These are phyloP conservation scores for Littorina saxatilis DNA, from an alignment of 1,140 invertebrate species.

Conservation along the genomic window DNA sequence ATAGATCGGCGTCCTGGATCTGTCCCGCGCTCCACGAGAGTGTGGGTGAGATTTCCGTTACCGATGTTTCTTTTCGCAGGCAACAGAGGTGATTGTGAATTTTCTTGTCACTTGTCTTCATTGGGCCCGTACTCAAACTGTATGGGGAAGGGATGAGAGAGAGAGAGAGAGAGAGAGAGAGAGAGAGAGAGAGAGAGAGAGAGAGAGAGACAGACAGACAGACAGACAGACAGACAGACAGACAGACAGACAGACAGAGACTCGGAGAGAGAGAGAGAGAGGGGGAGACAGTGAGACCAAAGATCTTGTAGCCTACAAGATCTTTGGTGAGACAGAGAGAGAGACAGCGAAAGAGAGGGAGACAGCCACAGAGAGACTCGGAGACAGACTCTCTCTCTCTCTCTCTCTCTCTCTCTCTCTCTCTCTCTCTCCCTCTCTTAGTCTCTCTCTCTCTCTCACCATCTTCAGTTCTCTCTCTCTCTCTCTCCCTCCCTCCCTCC, in stretches of 20 bases:
- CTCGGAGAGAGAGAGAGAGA: slow-evolving; percentile 1
- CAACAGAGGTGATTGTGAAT: no score
- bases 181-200: not conserved
- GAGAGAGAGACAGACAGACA: not conserved
- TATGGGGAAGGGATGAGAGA: slow-evolving; percentile 5
- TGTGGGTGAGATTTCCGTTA: no score
- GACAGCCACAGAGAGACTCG: slow-evolving; percentile 27
- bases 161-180: slow-evolving; percentile 3
- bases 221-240: slow-evolving; percentile 14
- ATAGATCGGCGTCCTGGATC: no score
- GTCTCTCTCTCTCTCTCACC: not conserved
- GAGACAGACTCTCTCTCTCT: slow-evolving; percentile 28
- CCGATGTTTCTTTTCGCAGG: no score
- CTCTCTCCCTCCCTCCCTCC: slow-evolving; percentile 21
- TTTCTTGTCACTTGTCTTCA: no score
- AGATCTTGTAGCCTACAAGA: no score
- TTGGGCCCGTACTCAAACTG: no score
- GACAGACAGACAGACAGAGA: slow-evolving; percentile 9
- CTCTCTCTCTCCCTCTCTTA: slow-evolving; percentile 24
- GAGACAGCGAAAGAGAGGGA: not conserved
- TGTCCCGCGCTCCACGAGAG: no score
- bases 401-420: not conserved
- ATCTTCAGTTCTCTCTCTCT: not conserved
- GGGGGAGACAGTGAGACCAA: not conserved
- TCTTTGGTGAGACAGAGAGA: slow-evolving; percentile 11